Conservation (phyloP, 1,140 invertebrate species). For the Himalopsyche phryganea region DNA sequence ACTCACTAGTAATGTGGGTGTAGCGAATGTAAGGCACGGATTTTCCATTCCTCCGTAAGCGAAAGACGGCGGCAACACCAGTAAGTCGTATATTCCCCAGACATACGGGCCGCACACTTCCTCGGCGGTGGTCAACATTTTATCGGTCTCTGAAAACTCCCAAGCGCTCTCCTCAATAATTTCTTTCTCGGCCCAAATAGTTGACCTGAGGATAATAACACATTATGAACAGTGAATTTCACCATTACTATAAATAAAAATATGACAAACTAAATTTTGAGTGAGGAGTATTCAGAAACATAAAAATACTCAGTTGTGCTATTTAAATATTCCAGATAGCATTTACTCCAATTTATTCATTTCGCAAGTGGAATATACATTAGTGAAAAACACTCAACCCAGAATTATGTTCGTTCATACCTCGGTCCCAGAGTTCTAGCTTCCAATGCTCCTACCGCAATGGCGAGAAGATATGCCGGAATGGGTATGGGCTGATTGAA, state of each 20-base stretch:
- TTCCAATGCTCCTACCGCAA: slow-evolving; percentile 82
- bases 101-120: slow-evolving; percentile 76
- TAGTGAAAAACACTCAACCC: not conserved
- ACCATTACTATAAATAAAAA: not conserved
- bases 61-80: slow-evolving; percentile 91
- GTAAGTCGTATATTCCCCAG: slow-evolving; percentile 84
- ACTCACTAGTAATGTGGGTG: slow-evolving; percentile 77
- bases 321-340: too few species aligned
- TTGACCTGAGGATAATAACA: slow-evolving; percentile 57
- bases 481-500: slow-evolving; percentile 78
- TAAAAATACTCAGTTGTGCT: too few species aligned
- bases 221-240: not conserved
- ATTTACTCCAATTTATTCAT: too few species aligned
- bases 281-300: too few species aligned
- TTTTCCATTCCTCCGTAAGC: slow-evolving; percentile 98
- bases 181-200: slow-evolving; percentile 87
- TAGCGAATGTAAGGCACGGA: slow-evolving; percentile 93
- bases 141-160: slow-evolving; percentile 87
- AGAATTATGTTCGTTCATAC: slow-evolving; percentile 23
- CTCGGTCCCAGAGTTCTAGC: slow-evolving; percentile 72
- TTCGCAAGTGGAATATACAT: too few species aligned
- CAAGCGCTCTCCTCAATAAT: slow-evolving; percentile 78
- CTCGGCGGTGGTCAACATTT: slow-evolving; percentile 80
- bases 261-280: not conserved
- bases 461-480: slow-evolving; percentile 77